A percentile compares a stretch with the other conserved stretches of the same genome.
phyloP scores from a whole-genome alignment of 2,888 invertebrate species.

The Gymnoscelis rufifasciata region DNA sequence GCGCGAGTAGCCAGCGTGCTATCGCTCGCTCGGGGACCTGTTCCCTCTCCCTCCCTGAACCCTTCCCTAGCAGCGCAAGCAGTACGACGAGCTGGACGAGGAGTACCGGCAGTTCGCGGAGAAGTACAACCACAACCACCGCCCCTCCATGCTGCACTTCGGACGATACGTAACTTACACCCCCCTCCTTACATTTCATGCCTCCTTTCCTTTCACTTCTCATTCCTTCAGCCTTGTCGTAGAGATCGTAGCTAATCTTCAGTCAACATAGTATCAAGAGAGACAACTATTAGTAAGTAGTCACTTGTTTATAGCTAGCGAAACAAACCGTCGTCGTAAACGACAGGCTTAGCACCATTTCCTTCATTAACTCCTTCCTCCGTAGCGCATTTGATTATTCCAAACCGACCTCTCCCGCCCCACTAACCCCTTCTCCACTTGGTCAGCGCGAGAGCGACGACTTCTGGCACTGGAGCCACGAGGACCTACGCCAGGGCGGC shows the following conservation, averaged over 20 bases:
- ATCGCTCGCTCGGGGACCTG: no score
- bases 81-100: slow-evolving; percentile 62
- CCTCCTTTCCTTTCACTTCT: no score
- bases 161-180: slow-evolving; percentile 55
- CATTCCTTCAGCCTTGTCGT: no score
- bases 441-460: slow-evolving; percentile 45
- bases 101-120: slow-evolving; percentile 67
- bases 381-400: neutral
- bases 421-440: slow-evolving; percentile 2
- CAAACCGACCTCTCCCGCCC: slow-evolving; percentile 7
- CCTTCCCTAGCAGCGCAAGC: slow-evolving; percentile 17
- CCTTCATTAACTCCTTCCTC: neutral
- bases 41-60: neutral
- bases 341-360: no score
- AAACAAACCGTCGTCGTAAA: no score
- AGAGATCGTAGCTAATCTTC: no score
- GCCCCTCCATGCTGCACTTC: slow-evolving; percentile 52
- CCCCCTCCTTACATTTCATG: neutral
- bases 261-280: neutral
- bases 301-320: neutral
- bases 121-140: slow-evolving; percentile 60
- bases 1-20: no score
- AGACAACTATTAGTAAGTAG: neutral
- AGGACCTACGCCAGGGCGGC: slow-evolving; percentile 31
- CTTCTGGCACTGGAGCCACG: slow-evolving; percentile 63